phyloP scores from a whole-genome alignment of 2,113 vertebrate species.

The Esox niger region DNA sequence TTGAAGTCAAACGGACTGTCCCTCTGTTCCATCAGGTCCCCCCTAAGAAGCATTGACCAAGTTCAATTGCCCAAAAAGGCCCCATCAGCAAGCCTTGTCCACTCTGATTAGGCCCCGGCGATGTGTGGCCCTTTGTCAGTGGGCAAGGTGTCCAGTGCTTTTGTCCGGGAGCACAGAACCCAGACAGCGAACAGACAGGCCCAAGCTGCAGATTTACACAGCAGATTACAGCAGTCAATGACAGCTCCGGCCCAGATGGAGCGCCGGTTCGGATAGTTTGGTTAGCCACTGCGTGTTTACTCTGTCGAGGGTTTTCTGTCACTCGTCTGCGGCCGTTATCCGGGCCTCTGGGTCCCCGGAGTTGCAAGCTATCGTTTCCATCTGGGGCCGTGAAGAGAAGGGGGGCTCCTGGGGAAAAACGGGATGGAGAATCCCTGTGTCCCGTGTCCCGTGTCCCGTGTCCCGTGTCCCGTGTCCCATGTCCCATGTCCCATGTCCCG shows the following conservation, averaged over 20 bases:
- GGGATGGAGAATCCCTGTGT: conserved; percentile 1
- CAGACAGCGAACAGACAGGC: conserved; percentile 77
- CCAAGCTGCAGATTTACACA: conserved; percentile 72
- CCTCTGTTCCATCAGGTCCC: conserved; percentile 61
- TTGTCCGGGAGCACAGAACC: conserved; percentile 70
- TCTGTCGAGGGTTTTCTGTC: conserved; percentile 66
- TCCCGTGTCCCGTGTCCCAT: conserved; percentile 5
- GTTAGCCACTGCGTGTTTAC: conserved; percentile 59
- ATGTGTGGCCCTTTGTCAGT: conserved; percentile 52
- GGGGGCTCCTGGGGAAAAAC: neutral
- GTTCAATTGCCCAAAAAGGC: conserved; percentile 74
- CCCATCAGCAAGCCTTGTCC: conserved; percentile 74
- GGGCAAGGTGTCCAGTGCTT: conserved; percentile 74
- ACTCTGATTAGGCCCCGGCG: conserved; percentile 64
- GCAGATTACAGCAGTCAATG: conserved; percentile 73
- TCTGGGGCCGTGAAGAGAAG: conserved; percentile 40
- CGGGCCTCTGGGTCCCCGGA: conserved; percentile 23
- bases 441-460: conserved; percentile 2
- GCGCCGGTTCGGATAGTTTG: conserved; percentile 60
- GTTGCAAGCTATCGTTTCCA: conserved; percentile 44
- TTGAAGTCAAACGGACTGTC: conserved; percentile 59
- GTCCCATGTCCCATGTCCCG: no score
- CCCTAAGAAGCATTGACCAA: conserved; percentile 62
- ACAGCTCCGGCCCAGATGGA: conserved; percentile 66
- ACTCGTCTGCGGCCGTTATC: conserved; percentile 66